Base-by-base conservation (phyloP, 2,888 invertebrate genomes). In the Netelia virgata region DNA sequence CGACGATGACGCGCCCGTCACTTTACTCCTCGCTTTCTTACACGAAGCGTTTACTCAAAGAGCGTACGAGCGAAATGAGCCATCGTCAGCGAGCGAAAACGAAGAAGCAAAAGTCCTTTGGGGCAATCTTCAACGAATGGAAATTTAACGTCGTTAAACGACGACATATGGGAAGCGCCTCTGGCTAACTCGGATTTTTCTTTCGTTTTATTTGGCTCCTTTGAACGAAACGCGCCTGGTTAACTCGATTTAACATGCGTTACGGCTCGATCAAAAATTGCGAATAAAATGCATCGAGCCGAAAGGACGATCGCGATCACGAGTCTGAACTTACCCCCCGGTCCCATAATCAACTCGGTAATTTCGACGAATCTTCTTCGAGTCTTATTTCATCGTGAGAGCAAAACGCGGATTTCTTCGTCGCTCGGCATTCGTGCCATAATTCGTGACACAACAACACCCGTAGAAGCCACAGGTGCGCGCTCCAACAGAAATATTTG, bases 381-480 rank as follows among this genome's bases (percentile, higher is more conserved):
- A 23, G 23, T 63, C 36, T 63, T 16, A 77, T 47, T 77, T 16
- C 68, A 43, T 59, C n/a, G 20, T 20, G 36, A 28, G 3, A 0
- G 47, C 59, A 75, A 50, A 63, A 77, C 78, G 75, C 72, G 86
- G 85, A 72, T 88, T 85, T 85, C 82, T 77, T 82, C 82, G 73
- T 77, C 70, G 78, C 81, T 73, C 84, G 81, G 84, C 83, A 88
- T 86, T 85, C 83, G 80, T 78, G 75, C 83, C 82, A 85, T 28
- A 28, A 66, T 10, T 83, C 76, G 86, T 3, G 6, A 87, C 87
- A 83, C 23, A 23, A 23, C 23, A 23, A 23, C 83, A 80, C 80
- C 82, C 80, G 86, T 68, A 10, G 64, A 82, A 47, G 64, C 53
- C 75, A 55, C 70, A 75, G 75, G 75, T 82, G 64, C 55, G 59